Evolutionary conservation across 1,140 invertebrate genomes (phyloP).

Genomic region (Lerema accius): DNA sequence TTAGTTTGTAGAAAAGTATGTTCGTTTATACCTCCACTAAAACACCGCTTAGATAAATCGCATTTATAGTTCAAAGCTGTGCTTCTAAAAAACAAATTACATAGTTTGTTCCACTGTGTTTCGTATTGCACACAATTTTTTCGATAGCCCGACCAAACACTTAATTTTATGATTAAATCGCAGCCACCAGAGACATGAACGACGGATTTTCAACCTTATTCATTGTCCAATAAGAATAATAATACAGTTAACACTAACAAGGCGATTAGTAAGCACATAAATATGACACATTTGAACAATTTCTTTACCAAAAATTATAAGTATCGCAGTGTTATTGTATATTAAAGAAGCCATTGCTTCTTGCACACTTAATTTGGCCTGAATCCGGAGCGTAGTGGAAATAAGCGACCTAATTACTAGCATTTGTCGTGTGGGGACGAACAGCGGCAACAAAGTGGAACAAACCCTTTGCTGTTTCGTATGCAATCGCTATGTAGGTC

Average conservation of each 20-base stretch:
- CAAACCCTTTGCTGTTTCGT: conserved; percentile 28
- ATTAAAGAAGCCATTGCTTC: conserved; percentile 4
- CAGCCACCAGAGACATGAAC: too few relatives aligned
- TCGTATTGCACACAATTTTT: too few relatives aligned
- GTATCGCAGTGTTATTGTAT: neutral
- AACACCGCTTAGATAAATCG: conserved; percentile 11
- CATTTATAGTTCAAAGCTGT: conserved; percentile 7
- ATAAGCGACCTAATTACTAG: conserved; percentile 27
- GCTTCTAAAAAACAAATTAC: neutral
- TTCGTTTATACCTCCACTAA: too few relatives aligned
- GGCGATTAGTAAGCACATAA: too few relatives aligned
- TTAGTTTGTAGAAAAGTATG: too few relatives aligned
- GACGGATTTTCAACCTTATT: too few relatives aligned
- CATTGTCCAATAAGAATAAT: too few relatives aligned
- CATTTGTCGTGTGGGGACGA: conserved; percentile 28
- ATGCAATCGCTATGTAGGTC: conserved; percentile 32
- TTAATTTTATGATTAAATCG: too few relatives aligned
- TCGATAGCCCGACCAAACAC: too few relatives aligned
- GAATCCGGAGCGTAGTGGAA: conserved; percentile 5
- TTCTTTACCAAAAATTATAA: too few relatives aligned
- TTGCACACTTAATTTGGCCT: neutral
- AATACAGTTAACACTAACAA: too few relatives aligned
- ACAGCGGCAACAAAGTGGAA: conserved; percentile 26
- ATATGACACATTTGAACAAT: too few relatives aligned
- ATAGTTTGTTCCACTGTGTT: neutral